Base-by-base conservation (phyloP, 2,888 invertebrate species). In the Operophtera brumata region DNA sequence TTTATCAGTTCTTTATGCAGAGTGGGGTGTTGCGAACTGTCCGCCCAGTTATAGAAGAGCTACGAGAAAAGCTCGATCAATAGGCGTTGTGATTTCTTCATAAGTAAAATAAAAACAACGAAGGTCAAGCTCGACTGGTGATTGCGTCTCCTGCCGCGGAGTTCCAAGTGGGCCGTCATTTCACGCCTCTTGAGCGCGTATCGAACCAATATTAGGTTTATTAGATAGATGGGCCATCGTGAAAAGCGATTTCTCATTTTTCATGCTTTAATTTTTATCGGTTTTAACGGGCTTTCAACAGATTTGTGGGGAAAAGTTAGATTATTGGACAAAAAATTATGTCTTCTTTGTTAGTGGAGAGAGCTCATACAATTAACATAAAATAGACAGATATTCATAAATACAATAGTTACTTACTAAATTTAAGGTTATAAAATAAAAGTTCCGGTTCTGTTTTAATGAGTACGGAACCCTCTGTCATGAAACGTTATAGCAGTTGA, bases 141-240 rank as follows among this genome's bases (percentile, higher is more conserved):
- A 66, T 55, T 54, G 55, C 57, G 59, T 56, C 67, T 65, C 70
- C 73, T 72, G 65, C 66, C 56, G 45, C 62, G 58, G 70, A 70
- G 73, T 56, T 68, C 66, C 62, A 70, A 71, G 73, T 64, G 74
- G 73, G 73, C 75, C 78, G 76, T 86, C 82, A 87, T 88, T 89
- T 88, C 84, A 88, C 85, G 88, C 78, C 82, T 83, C 86, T 87
- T 87, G 85, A 77, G 73, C 86, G 86, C 84, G 82, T 83, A 86
- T 85, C 81, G 86, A 84, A 85, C 85, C 86, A 88, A 85, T 86
- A 88, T 87, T 86, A 85, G 83, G 84, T 86, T 87, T 89, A 89
- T 88, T 87, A 88, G 85, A 86, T 85, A 84, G 84, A 86, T 82
- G 78, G 80, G 75, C 74, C 75, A 75, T 75, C 77, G 75, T 74